Evolutionary conservation across 53 echinoderm and acorn worm genomes (phyloP).

Genomic region (Hippasteria phrygiana): DNA sequence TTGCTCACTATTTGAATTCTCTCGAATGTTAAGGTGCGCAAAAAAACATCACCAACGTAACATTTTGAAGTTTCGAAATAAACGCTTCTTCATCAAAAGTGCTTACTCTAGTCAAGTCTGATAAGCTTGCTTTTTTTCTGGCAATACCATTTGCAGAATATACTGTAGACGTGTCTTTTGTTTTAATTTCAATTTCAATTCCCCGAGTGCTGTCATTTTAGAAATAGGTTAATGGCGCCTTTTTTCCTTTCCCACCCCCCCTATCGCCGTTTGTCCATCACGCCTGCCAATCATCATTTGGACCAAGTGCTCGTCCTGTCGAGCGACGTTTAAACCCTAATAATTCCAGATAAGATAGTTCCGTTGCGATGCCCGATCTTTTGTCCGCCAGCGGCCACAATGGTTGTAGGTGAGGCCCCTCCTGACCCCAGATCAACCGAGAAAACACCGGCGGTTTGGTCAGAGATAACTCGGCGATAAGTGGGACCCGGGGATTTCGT

Average conservation of each 20-base stretch:
- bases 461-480: slow-evolving; percentile 26
- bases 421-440: slow-evolving; percentile 15
- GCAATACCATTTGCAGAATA: too few relatives aligned
- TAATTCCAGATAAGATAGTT: slow-evolving; percentile 62
- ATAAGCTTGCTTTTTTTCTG: too few relatives aligned
- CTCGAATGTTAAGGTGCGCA: too few relatives aligned
- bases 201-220: too few relatives aligned
- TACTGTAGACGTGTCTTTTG: too few relatives aligned
- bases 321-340: slow-evolving; percentile 48
- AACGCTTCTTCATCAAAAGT: too few relatives aligned
- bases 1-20: too few relatives aligned
- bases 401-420: slow-evolving; percentile 45
- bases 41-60: too few relatives aligned
- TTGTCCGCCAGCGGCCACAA: slow-evolving; percentile 33
- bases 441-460: slow-evolving; percentile 33
- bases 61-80: too few relatives aligned
- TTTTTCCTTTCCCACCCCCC: neutral
- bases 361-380: slow-evolving; percentile 31
- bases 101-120: too few relatives aligned
- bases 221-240: too few relatives aligned
- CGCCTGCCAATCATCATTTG: slow-evolving; percentile 35
- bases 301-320: slow-evolving; percentile 45
- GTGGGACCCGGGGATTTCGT: slow-evolving; percentile 9
- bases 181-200: too few relatives aligned
- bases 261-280: slow-evolving; percentile 18